phyloP scores from a whole-genome alignment of 2,797 vertebrate genomes.

The Remorina albescens region DNA sequence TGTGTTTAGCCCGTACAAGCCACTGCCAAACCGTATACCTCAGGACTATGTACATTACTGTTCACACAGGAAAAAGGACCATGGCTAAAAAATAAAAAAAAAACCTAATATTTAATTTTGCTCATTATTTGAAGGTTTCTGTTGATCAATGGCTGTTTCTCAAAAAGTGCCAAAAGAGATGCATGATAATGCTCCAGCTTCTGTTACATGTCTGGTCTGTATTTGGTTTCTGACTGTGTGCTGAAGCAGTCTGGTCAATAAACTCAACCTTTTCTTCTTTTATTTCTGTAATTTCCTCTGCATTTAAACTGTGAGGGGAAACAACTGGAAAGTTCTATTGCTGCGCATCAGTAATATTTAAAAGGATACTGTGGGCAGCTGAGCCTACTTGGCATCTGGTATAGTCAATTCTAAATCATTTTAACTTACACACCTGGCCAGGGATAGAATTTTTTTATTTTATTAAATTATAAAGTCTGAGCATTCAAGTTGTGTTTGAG shows the following conservation, averaged over 20 bases:
- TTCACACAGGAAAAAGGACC: slow-evolving; percentile 43
- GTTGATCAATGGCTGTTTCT: slow-evolving; percentile 28
- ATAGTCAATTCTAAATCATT: too few species aligned
- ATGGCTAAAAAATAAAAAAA: slow-evolving; percentile 14
- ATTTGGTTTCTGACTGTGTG: slow-evolving; percentile 44
- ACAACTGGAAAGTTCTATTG: not conserved
- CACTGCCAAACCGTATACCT: slow-evolving; percentile 73
- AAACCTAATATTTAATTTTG: slow-evolving; percentile 46
- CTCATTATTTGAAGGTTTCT: slow-evolving; percentile 27
- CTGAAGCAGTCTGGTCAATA: slow-evolving; percentile 59
- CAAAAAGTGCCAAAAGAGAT: slow-evolving; percentile 72
- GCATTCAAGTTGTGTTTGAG: too few species aligned
- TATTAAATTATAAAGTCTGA: not conserved
- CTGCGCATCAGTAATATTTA: not conserved
- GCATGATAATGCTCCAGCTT: slow-evolving; percentile 40
- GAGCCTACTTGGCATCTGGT: not conserved
- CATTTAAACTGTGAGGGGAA: not conserved
- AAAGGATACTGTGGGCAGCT: not conserved
- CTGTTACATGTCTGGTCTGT: slow-evolving; percentile 40
- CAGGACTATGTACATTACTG: slow-evolving; percentile 56
- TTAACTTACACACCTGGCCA: too few species aligned
- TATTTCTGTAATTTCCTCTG: not conserved
- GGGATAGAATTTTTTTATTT: too few species aligned
- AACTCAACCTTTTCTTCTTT: slow-evolving; percentile 40
- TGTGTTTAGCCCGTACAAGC: slow-evolving; percentile 36